phyloP scores from a whole-genome alignment of 2,113 vertebrate species.

The Scortum barcoo region DNA sequence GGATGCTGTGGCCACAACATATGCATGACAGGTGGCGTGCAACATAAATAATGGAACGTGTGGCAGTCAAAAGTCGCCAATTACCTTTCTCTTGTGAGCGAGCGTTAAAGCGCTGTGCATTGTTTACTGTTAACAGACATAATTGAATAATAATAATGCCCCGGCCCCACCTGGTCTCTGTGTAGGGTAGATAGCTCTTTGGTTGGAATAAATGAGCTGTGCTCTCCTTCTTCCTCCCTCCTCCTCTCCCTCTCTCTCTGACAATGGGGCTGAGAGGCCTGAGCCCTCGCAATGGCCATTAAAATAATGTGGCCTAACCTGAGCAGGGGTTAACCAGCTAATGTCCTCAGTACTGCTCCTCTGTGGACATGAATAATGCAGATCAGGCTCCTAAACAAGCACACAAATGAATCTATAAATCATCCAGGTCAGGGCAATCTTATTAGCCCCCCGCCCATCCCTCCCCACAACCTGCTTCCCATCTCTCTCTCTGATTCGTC shows the following conservation, averaged over 20 bases:
- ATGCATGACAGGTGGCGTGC: constrained; percentile 64
- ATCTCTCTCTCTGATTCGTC: constrained; percentile 58
- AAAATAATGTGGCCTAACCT: constrained; percentile 84
- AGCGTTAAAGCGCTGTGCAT: constrained; percentile 67
- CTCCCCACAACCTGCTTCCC: constrained; percentile 29
- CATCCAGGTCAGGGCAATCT: constrained; percentile 76
- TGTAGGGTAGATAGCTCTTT: constrained; percentile 46
- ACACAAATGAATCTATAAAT: constrained; percentile 85
- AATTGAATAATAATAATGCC: constrained; percentile 81
- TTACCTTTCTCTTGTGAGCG: constrained; percentile 76
- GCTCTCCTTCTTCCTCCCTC: constrained; percentile 34
- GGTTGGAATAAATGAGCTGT: constrained; percentile 72
- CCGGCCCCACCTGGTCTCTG: constrained; percentile 72
- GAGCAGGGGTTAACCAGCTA: constrained; percentile 82
- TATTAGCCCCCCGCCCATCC: constrained; percentile 66
- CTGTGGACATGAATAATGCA: constrained; percentile 84
- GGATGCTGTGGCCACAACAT: constrained; percentile 49
- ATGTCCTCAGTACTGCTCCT: constrained; percentile 77
- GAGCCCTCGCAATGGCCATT: constrained; percentile 76
- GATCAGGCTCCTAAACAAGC: constrained; percentile 82
- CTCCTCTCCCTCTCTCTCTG: constrained; percentile 36
- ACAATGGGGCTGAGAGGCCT: constrained; percentile 54
- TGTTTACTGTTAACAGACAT: constrained; percentile 74
- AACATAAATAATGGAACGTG: constrained; percentile 59
- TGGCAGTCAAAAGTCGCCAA: constrained; percentile 72